Evolutionary conservation across 2,888 invertebrate species (phyloP).

Genomic region (Craniophora ligustri): DNA sequence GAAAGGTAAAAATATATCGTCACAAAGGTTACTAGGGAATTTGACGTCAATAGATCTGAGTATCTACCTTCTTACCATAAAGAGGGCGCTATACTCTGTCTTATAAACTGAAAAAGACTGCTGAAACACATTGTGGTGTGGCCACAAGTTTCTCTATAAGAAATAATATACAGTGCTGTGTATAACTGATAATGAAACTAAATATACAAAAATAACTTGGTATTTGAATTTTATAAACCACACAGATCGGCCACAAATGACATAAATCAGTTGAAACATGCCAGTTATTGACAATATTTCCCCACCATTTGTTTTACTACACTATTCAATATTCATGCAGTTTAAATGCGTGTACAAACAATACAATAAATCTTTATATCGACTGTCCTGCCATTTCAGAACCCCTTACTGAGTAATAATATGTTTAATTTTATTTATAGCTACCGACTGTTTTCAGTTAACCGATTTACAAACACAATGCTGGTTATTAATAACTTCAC

Average conservation of each 20-base stretch:
- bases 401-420: conserved; percentile 65
- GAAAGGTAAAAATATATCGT: too few species aligned
- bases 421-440: conserved; percentile 67
- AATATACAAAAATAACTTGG: too few species aligned
- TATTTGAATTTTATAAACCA: conserved; percentile 18
- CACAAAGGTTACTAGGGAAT: too few species aligned
- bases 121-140: too few species aligned
- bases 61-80: too few species aligned
- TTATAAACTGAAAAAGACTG: too few species aligned
- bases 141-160: too few species aligned
- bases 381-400: conserved; percentile 58
- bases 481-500: conserved; percentile 42
- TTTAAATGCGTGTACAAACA: conserved; percentile 60
- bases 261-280: conserved; percentile 36
- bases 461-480: conserved; percentile 37
- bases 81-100: too few species aligned
- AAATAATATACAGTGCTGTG: too few species aligned
- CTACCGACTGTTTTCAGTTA: conserved; percentile 44
- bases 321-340: conserved; percentile 52
- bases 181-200: too few species aligned
- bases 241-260: conserved; percentile 21
- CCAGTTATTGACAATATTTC: conserved; percentile 60
- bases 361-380: conserved; percentile 67
- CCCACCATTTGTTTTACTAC: conserved; percentile 62
- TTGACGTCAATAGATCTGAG: too few species aligned